phyloP scores from a whole-genome alignment of 2,888 invertebrate genomes.

The Xestia ashworthii region DNA sequence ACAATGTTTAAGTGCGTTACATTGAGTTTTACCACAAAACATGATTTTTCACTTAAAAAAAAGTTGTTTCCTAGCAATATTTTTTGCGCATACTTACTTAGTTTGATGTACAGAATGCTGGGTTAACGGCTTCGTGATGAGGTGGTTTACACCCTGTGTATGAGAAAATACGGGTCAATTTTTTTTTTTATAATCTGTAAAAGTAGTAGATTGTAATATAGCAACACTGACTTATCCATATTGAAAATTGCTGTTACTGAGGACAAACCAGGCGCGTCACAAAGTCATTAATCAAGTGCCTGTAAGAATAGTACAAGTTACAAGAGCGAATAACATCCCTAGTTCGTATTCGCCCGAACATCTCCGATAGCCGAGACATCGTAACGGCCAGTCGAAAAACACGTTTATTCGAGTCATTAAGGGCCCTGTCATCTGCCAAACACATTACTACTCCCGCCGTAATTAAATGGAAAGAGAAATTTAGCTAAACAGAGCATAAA shows the following conservation, averaged over 20 bases:
- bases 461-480: slow-evolving; percentile 88
- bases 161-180: too few species aligned
- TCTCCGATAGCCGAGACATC: slow-evolving; percentile 38
- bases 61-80: too few species aligned
- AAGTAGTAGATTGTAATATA: background rate
- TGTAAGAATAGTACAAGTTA: slow-evolving; percentile 11
- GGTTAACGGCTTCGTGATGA: too few species aligned
- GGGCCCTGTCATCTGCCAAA: slow-evolving; percentile 80
- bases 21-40: too few species aligned
- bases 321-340: slow-evolving; percentile 19
- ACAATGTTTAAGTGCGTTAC: too few species aligned
- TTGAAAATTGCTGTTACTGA: background rate
- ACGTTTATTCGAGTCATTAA: slow-evolving; percentile 78
- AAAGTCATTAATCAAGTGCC: slow-evolving; percentile 44
- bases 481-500: slow-evolving; percentile 87
- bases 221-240: background rate
- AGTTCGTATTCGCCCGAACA: slow-evolving; percentile 22
- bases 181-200: too few species aligned
- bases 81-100: too few species aligned
- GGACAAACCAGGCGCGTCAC: background rate
- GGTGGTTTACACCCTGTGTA: too few species aligned
- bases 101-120: too few species aligned
- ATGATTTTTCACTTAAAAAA: too few species aligned
- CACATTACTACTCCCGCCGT: slow-evolving; percentile 80
- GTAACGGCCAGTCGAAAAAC: slow-evolving; percentile 64